A percentile compares a stretch with the other conserved stretches of the same genome.
Conservation (phyloP, 1,140 invertebrate genomes). For the Octopus bimaculoides region DNA sequence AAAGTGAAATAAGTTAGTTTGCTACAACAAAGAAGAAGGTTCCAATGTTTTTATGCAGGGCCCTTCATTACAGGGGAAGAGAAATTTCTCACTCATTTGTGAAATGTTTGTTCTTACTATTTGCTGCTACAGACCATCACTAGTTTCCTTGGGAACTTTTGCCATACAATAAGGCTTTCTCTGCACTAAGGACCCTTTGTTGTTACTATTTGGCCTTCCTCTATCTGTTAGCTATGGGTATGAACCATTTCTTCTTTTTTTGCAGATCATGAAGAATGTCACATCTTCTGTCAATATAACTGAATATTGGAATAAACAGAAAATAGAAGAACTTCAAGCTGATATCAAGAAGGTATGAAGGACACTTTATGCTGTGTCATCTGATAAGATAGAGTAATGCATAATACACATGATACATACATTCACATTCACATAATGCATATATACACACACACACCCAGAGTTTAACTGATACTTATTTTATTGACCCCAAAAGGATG, state of each 20-base stretch:
- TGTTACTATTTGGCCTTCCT: neutral
- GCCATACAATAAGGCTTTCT: neutral
- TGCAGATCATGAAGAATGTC: constrained; percentile 52
- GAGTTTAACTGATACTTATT: neutral
- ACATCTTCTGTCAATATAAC: constrained; percentile 39
- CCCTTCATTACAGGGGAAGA: too few relatives aligned
- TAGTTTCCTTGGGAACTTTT: neutral
- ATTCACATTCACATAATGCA: neutral
- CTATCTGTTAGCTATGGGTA: neutral
- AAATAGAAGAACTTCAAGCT: constrained; percentile 45
- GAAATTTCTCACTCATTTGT: neutral
- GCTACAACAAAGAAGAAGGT: too few relatives aligned
- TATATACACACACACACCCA: neutral
- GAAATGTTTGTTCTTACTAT: neutral
- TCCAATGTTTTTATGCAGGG: too few relatives aligned
- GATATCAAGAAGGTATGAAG: constrained; percentile 48
- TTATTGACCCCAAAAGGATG: neutral
- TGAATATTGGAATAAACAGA: constrained; percentile 50
- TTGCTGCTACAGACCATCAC: neutral
- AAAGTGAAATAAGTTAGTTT: too few relatives aligned
- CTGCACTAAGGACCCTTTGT: neutral
- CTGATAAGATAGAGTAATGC: neutral
- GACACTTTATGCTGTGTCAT: neutral
- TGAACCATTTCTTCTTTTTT: constrained; percentile 11
- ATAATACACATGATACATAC: neutral